A percentile compares a stretch with the other conserved stretches of the same genome.
phyloP scores from a whole-genome alignment of 1,140 invertebrate genomes.

The Nilaparvata lugens region DNA sequence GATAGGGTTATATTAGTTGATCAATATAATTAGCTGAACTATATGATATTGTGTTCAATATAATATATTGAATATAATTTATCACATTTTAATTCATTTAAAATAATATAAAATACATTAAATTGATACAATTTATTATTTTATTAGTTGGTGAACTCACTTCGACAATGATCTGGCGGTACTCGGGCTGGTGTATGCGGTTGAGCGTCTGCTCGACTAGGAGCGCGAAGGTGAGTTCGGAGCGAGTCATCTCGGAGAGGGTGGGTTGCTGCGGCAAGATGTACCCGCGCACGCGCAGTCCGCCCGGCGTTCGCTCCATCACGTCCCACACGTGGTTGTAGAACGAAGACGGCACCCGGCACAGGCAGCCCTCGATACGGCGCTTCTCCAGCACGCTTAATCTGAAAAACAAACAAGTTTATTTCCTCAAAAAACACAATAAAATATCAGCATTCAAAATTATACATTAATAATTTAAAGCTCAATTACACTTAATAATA shows the following conservation, averaged over 20 bases:
- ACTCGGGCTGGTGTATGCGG: conserved; percentile 75
- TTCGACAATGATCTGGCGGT: conserved; percentile 90
- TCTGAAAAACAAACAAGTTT: conserved; percentile 34
- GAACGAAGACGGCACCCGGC: conserved; percentile 88
- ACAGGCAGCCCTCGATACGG: conserved; percentile 90
- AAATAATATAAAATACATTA: neutral
- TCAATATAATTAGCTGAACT: too few species aligned
- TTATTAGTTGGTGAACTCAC: too few species aligned
- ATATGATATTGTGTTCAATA: too few species aligned
- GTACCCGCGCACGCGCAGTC: conserved; percentile 77
- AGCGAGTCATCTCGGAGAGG: conserved; percentile 89
- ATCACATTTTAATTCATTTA: neutral
- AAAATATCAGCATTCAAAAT: neutral
- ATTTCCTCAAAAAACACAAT: neutral
- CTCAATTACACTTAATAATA: too few species aligned
- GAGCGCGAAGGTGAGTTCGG: conserved; percentile 93
- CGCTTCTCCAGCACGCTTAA: conserved; percentile 66
- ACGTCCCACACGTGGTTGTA: conserved; percentile 96
- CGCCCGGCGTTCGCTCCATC: conserved; percentile 72
- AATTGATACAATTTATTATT: too few species aligned
- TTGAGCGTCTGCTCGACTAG: conserved; percentile 89
- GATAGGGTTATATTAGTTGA: too few species aligned
- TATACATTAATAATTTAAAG: neutral
- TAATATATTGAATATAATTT: too few species aligned
- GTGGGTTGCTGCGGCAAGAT: conserved; percentile 85